Evolutionary conservation across 2,888 invertebrate genomes (phyloP).

Genomic region (Lamproptera curius): DNA sequence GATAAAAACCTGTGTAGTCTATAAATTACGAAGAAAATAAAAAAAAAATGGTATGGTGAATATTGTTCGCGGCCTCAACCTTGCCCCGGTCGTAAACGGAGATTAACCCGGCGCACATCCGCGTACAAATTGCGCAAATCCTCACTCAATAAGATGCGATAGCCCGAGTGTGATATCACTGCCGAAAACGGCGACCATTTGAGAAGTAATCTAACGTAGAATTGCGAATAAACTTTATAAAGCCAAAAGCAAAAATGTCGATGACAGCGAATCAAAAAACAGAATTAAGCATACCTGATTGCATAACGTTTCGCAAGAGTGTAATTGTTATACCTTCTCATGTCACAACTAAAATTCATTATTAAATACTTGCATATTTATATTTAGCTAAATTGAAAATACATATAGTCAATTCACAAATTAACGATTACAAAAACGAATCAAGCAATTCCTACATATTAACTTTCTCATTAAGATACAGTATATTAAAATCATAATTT

Average conservation of each 20-base stretch:
- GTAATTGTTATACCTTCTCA: too few species aligned
- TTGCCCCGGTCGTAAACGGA: conserved; percentile 42
- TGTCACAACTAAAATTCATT: too few species aligned
- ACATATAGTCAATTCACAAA: too few species aligned
- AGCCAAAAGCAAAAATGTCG: conserved; percentile 1
- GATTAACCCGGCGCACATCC: conserved; percentile 25
- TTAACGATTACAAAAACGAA: neutral
- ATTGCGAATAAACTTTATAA: neutral
- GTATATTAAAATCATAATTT: too few species aligned
- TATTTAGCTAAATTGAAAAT: too few species aligned
- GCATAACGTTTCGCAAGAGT: conserved; percentile 2
- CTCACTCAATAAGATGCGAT: conserved; percentile 11
- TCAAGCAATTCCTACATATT: too few species aligned
- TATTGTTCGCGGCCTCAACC: conserved; percentile 37
- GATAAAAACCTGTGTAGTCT: conserved; percentile 44
- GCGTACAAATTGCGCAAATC: conserved; percentile 13
- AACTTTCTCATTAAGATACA: too few species aligned
- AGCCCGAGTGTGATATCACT: conserved; percentile 10
- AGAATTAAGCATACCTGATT: neutral
- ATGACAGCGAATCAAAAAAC: conserved; percentile 5
- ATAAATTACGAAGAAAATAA: conserved; percentile 55
- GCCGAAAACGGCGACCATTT: neutral
- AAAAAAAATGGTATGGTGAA: conserved; percentile 29
- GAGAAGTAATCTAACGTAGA: neutral
- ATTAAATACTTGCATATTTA: too few species aligned